These are phyloP conservation scores for Elephas maximus DNA, from an alignment of 2,113 vertebrate species.

Conservation along the genomic window DNA sequence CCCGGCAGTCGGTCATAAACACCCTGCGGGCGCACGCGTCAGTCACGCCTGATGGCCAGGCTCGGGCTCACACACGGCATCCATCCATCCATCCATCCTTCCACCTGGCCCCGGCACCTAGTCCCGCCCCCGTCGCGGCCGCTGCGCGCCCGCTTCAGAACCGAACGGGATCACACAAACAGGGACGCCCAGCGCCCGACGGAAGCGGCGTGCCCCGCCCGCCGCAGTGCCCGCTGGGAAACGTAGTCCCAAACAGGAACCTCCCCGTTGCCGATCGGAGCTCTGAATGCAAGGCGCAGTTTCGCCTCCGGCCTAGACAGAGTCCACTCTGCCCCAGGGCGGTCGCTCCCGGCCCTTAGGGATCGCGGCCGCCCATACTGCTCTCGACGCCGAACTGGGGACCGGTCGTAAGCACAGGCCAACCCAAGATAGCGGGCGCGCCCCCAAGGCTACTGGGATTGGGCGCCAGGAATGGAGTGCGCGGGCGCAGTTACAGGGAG, in stretches of 20 bases:
- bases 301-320: fast-evolving
- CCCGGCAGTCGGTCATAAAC: background rate
- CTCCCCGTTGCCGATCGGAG: fast-evolving
- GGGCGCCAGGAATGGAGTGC: background rate
- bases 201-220: conserved; percentile 27
- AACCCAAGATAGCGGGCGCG: fast-evolving
- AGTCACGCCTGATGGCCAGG: background rate
- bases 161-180: background rate
- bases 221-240: background rate
- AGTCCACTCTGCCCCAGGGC: too few species aligned
- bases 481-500: background rate
- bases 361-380: too few species aligned
- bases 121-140: background rate
- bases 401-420: background rate
- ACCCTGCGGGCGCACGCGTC: background rate
- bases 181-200: background rate
- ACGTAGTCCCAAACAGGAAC: background rate
- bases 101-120: background rate
- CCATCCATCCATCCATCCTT: background rate
- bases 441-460: background rate
- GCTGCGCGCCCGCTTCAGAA: background rate
- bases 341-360: background rate
- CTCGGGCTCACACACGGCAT: too few species aligned
- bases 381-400: too few species aligned
- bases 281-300: fast-evolving